Conservation (phyloP, 2,888 invertebrate genomes). For the Cerceris rybyensis region DNA sequence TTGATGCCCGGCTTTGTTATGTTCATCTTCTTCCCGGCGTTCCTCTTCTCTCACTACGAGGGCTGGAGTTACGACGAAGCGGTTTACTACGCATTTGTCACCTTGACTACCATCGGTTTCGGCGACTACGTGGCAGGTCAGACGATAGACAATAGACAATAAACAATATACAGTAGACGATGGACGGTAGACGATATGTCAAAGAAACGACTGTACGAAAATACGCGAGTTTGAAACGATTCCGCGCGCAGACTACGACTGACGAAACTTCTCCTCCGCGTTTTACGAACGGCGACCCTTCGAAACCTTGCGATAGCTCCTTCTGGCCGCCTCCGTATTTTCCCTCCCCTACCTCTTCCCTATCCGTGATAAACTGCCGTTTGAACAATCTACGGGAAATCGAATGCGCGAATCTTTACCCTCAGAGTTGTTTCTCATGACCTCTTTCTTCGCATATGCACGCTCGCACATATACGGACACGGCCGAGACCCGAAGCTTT, state of each 20-base stretch:
- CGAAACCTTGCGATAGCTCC: no score
- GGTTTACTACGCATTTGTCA: constrained; percentile 94
- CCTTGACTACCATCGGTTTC: constrained; percentile 94
- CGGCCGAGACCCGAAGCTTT: background rate
- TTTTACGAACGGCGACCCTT: no score
- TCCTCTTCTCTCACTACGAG: constrained; percentile 92
- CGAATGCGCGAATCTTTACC: no score
- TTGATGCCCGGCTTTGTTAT: constrained; percentile 94
- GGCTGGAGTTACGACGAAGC: constrained; percentile 93
- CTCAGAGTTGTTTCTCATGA: background rate
- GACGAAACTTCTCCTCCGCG: background rate
- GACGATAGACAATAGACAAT: background rate
- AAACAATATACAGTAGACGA: no score
- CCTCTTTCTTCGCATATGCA: background rate
- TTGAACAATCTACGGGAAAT: no score
- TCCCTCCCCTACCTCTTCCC: no score
- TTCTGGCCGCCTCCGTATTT: no score
- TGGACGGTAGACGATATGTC: no score
- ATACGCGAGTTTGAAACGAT: background rate
- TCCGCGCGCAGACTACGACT: no score
- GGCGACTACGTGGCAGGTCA: constrained; percentile 95
- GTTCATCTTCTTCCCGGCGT: constrained; percentile 93
- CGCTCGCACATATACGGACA: background rate
- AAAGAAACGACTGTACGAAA: no score
- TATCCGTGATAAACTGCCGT: no score